Conservation (phyloP, 2,888 invertebrate genomes). For the Chymomyza amoena region DNA sequence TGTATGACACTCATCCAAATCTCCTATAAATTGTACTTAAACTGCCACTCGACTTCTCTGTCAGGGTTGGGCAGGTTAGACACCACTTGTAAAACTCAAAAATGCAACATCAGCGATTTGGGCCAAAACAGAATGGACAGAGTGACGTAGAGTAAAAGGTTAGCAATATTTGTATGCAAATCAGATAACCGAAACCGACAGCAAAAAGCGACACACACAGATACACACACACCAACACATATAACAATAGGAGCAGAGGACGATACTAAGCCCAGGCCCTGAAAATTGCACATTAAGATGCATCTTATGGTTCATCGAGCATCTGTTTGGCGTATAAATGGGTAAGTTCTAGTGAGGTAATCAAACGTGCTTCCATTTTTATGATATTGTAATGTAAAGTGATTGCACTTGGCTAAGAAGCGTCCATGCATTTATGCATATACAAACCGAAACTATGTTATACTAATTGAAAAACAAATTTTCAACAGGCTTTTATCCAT, state of each 20-base stretch:
- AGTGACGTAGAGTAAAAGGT: not conserved
- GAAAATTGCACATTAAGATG: not conserved
- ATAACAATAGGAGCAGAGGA: too few relatives aligned
- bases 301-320: not conserved
- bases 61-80: not conserved
- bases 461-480: conserved; percentile 61
- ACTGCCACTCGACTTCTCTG: not conserved
- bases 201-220: too few relatives aligned
- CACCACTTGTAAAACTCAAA: not conserved
- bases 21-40: not conserved
- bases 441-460: conserved; percentile 40
- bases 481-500: conserved; percentile 35
- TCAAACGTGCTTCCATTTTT: not conserved
- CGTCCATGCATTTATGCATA: not conserved
- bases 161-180: conserved; percentile 2
- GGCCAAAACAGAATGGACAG: not conserved
- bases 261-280: not conserved
- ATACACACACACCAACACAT: not conserved
- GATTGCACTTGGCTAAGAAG: too few relatives aligned
- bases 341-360: not conserved
- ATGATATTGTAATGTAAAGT: not conserved
- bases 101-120: not conserved
- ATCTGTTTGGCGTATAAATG: not conserved
- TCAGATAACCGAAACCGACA: not conserved
- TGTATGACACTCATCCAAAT: not conserved